phyloP scores from a whole-genome alignment of 2,113 vertebrate genomes.

The Oxyruncus cristatus region DNA sequence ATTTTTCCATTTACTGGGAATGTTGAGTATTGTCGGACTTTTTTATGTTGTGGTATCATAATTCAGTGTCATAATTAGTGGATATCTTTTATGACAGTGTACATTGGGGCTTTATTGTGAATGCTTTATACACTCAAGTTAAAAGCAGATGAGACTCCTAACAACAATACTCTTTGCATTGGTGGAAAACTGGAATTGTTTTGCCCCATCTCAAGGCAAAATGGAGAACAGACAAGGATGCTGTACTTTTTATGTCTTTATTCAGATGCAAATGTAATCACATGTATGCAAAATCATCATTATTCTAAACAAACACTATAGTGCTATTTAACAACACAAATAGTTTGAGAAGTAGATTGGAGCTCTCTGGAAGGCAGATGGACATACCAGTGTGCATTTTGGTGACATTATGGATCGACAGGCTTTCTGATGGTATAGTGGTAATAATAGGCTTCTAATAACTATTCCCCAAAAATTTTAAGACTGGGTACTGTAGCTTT shows the following conservation, averaged over 20 bases:
- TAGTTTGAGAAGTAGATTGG: background rate
- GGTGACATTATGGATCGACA: accelerated
- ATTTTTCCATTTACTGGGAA: background rate
- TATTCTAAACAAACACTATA: background rate
- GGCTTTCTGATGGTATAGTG: background rate
- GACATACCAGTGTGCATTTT: background rate
- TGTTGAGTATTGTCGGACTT: background rate
- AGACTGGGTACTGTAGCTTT: background rate
- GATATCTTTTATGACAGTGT: background rate
- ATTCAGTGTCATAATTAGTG: background rate
- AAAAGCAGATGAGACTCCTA: background rate
- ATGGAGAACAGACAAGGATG: background rate
- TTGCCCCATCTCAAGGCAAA: background rate
- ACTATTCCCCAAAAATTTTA: background rate
- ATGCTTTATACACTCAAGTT: background rate
- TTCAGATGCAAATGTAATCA: background rate
- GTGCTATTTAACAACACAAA: background rate
- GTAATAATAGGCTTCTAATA: background rate
- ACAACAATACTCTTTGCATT: background rate
- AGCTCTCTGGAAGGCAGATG: background rate
- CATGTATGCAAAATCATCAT: background rate
- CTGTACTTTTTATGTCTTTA: background rate
- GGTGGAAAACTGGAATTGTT: background rate
- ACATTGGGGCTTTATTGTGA: background rate
- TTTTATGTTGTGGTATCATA: background rate